Evolutionary conservation across 2,797 vertebrate genomes (phyloP), one percentile per base, ranked within the genome.

Genomic region (Manis pentadactyla): DNA sequence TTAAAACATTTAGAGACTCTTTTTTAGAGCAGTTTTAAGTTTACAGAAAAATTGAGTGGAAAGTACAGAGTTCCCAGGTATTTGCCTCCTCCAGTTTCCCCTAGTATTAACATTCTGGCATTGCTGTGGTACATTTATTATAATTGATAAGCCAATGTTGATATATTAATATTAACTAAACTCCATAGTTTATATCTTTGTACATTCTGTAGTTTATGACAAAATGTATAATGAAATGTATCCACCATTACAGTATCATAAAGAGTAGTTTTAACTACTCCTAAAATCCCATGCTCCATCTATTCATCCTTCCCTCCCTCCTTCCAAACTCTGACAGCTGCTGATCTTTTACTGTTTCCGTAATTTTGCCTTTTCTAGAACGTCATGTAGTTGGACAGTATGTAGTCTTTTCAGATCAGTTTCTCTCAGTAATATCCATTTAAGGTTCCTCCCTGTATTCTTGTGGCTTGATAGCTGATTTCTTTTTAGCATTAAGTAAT

Each of bases 351-450:
- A 39, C 63, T 63, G 9, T 61, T 81, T 87, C 31, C 39, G 6
- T 68, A 69, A 23, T 84, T 81, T 91, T 91, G 71, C 66, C 69
- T 88, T 87, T 73, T 73, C 71, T 71, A 83, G 73, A 93, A 42
- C 61, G 17, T 64, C 42, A 3, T 82, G 37, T 71, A 34, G 53
- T 93, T 66, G 18, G 34, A 57, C 31, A 64, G 34, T 82, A 18
- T 82, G 23, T 53, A 66, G 81, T 29, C 59, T 73, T 66, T 81
- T 10, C 46, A 61, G 17, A 57, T 57, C 68, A 78, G 31, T n/a
- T 23, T 85, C 51, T 93, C 39, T 87, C 29, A 15, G 11, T 49
- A 81, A 8, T 87, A 66, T 57, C 21, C 53, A 63, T 18, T 37
- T 63, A 87, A 63, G 63, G 8, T 34, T 63, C 42, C n/a, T 92